Evolutionary conservation across 2,888 invertebrate species (phyloP).

Genomic region (Anorthoa munda): DNA sequence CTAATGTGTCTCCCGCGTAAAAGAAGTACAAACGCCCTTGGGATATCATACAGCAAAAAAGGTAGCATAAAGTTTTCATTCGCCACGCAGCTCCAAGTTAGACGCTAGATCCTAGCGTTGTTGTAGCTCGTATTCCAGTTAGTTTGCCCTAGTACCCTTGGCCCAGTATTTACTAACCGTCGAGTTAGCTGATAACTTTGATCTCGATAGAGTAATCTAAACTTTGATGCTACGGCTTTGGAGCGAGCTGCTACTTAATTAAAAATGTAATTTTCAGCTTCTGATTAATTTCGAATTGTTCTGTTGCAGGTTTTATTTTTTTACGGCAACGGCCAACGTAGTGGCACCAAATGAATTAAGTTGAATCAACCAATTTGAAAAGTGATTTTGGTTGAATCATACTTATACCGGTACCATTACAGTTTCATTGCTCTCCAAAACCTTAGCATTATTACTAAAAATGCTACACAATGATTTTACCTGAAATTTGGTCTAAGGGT

Average conservation of each 20-base stretch:
- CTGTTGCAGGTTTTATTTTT: not conserved
- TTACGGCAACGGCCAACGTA: too few relatives aligned
- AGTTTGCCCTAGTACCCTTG: constrained; percentile 53
- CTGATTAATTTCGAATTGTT: not conserved
- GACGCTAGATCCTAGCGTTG: not conserved
- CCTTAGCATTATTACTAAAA: constrained; percentile 24
- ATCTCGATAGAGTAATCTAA: constrained; percentile 36
- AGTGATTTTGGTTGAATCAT: not conserved
- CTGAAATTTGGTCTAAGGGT: constrained; percentile 90
- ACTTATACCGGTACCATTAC: not conserved
- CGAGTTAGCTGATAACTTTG: constrained; percentile 62
- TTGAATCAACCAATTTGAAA: constrained; percentile 10
- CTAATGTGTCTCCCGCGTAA: not conserved
- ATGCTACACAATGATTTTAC: constrained; percentile 72
- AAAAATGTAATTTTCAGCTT: not conserved
- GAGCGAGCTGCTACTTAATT: constrained; percentile 7
- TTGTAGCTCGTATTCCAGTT: not conserved
- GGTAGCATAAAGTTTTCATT: not conserved
- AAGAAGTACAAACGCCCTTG: not conserved
- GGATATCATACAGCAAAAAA: not conserved
- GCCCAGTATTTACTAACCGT: constrained; percentile 14
- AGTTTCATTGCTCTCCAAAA: constrained; percentile 33
- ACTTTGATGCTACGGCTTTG: constrained; percentile 38
- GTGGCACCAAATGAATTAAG: not conserved
- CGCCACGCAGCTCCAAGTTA: not conserved